Base-by-base conservation (phyloP, 2,797 vertebrate species). In the Platyrinchus mystaceus region DNA sequence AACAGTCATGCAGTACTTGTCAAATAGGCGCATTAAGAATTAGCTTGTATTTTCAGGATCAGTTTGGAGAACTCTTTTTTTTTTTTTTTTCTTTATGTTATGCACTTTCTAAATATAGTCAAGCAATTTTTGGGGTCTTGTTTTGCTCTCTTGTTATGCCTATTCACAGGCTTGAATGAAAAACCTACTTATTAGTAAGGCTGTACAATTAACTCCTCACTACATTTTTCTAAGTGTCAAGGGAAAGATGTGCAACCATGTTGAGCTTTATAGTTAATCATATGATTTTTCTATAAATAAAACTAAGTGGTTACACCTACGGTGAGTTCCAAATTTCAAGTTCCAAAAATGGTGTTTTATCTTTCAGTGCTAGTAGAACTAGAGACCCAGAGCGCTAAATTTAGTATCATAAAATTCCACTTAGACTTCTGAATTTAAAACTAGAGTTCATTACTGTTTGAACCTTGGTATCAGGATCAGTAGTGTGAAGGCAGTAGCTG, bases 361-460 rank as follows among this genome's bases (percentile, higher is more conserved):
- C 26, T 67, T 52, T 56, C 23, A 41, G 5, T 49, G 10, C 5
- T 47, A 20, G 14, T 52, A 22, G 37, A 64, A 30, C 10, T 63
- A 50, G 36, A 84, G 43, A 76, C 20, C 7, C 17, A 39, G 26
- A 58, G 5, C 64, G 73, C 22, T 76, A 60, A 82, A 50, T 59
- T 85, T 73, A 49, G 30, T 44, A 18, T 27, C 12, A 53, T 37
- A 21, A 66, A 84, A n/a, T 60, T 75, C 44, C 28, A 46, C 5
- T 39, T 53, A 32, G 26, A 49, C 13, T 53, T 75, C 46, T 3
- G 5, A 84, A 76, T 66, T 59, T 60, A 28, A 68, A 59, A 78
- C 14, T 34, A 17, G 2, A 3, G 7, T 43, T 14, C 0, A 0
- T 64, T 46, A 16, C 27, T 36, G 3, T 46, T 64, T 32, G 46